Conservation (phyloP, 2,888 invertebrate genomes). For the Dorcus hopei region DNA sequence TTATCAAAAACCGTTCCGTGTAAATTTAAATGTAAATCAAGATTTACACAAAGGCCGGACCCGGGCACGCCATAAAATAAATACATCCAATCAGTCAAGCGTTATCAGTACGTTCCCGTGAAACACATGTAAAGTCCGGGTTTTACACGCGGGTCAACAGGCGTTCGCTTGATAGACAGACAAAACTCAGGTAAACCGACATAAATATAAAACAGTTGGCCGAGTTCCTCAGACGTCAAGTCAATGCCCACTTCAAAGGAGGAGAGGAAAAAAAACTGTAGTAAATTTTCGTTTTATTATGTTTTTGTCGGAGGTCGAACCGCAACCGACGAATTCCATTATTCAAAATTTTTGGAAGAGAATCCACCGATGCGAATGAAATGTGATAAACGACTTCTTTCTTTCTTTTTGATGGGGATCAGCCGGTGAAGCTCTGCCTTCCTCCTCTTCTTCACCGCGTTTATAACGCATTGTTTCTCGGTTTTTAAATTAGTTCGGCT, state of each 20-base stretch:
- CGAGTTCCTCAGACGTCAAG: slow-evolving; percentile 40
- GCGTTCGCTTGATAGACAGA: slow-evolving; percentile 24
- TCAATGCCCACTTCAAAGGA: slow-evolving; percentile 39
- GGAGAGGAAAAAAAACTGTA: slow-evolving; percentile 34
- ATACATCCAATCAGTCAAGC: slow-evolving; percentile 20
- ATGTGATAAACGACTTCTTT: slow-evolving; percentile 44
- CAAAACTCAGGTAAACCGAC: slow-evolving; percentile 35
- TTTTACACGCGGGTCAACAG: slow-evolving; percentile 8
- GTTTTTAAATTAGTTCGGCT: too few species aligned
- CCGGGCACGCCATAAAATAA: slow-evolving; percentile 16
- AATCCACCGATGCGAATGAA: slow-evolving; percentile 39
- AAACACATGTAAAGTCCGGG: slow-evolving; percentile 12
- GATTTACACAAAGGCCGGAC: background rate
- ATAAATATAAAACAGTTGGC: slow-evolving; percentile 34
- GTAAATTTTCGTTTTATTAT: slow-evolving; percentile 45
- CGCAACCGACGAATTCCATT: slow-evolving; percentile 38
- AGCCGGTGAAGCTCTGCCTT: background rate
- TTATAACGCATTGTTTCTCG: too few species aligned
- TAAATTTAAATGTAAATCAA: background rate
- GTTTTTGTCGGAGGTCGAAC: slow-evolving; percentile 37
- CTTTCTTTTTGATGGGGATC: slow-evolving; percentile 24
- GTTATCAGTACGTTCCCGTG: slow-evolving; percentile 1
- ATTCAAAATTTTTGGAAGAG: slow-evolving; percentile 44
- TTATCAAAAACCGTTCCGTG: background rate
- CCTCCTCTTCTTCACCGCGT: background rate